Evolutionary conservation across 2,888 invertebrate genomes (phyloP).

Genomic region (Celastrina argiolus): DNA sequence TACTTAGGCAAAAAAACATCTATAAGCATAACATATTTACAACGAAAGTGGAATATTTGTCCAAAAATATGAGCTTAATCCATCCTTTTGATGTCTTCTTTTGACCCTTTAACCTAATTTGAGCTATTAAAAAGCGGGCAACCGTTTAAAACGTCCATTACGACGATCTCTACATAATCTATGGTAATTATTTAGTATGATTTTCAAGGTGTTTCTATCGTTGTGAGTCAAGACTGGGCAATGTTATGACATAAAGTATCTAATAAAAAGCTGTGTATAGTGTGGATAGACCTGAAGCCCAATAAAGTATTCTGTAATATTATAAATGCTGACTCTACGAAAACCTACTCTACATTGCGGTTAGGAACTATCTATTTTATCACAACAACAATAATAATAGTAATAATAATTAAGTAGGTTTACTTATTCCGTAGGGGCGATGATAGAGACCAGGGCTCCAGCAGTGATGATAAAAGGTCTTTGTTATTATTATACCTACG

Average conservation of each 20-base stretch:
- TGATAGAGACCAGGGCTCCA: too few species aligned
- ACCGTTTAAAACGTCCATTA: conserved; percentile 13
- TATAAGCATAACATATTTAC: background rate
- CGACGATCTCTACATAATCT: conserved; percentile 7
- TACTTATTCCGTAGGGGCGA: too few species aligned
- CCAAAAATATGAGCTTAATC: conserved; percentile 20
- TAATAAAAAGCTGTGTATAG: too few species aligned
- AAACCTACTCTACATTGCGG: too few species aligned
- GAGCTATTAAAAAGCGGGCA: conserved; percentile 20
- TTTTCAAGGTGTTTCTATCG: background rate
- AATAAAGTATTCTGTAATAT: too few species aligned
- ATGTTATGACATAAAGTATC: too few species aligned
- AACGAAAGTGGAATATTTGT: background rate
- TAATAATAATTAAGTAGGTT: too few species aligned
- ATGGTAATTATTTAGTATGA: conserved; percentile 10
- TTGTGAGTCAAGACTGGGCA: background rate
- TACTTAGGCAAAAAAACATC: background rate
- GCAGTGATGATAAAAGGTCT: too few species aligned
- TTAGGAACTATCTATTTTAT: too few species aligned
- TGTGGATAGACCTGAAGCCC: too few species aligned
- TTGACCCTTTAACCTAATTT: conserved; percentile 22
- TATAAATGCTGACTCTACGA: too few species aligned
- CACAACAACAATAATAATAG: too few species aligned
- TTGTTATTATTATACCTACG: background rate
- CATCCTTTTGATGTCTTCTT: conserved; percentile 18